A percentile compares a stretch with the other conserved stretches of the same genome.
phyloP scores from a whole-genome alignment of 37 sponge, comb jelly and placozoan species.

The Ephydatia muelleri region DNA sequence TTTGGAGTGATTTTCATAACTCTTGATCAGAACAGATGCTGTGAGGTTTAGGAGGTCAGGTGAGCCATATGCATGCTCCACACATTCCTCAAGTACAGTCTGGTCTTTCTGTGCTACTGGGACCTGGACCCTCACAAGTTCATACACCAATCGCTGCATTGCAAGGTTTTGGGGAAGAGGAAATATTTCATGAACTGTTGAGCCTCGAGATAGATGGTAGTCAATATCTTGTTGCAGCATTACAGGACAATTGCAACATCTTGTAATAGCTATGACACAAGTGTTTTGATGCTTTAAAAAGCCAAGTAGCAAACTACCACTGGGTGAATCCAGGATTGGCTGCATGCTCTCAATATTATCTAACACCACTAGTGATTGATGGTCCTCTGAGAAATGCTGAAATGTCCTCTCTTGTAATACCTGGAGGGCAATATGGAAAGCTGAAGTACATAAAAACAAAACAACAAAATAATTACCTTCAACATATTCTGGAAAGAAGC shows the following conservation, averaged over 20 bases:
- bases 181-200: constrained; percentile 1
- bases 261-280: constrained; percentile 18
- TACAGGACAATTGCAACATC: constrained; percentile 1
- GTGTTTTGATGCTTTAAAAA: not conserved
- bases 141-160: constrained; percentile 48
- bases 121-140: constrained; percentile 11
- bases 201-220: constrained; percentile 21
- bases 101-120: constrained; percentile 26
- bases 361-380: not conserved
- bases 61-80: constrained; percentile 34
- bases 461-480: not conserved
- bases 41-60: constrained; percentile 22
- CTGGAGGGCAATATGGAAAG: not conserved
- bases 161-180: constrained; percentile 40
- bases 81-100: constrained; percentile 23
- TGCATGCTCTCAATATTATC: not conserved
- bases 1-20: not conserved
- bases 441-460: not conserved
- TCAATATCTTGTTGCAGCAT: constrained; percentile 22
- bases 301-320: not conserved
- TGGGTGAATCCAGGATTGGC: not conserved
- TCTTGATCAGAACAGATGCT: not conserved
- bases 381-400: not conserved
- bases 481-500: not conserved
- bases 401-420: not conserved